Evolutionary conservation across 1,140 invertebrate species (phyloP).

Genomic region (Episyrphus balteatus): DNA sequence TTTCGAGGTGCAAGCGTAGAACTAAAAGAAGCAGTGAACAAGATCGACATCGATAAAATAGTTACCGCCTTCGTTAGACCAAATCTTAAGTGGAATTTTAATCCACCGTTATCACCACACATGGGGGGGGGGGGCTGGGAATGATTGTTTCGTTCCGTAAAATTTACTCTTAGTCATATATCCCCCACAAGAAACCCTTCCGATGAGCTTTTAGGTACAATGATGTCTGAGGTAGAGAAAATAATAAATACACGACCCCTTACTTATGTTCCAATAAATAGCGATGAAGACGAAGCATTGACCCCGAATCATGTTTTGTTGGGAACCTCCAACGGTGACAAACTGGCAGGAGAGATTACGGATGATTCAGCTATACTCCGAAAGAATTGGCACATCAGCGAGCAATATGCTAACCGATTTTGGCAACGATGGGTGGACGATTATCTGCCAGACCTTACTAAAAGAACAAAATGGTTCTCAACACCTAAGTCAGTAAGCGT

Average conservation of each 20-base stretch:
- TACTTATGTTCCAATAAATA: conserved; percentile 12
- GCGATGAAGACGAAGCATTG: conserved; percentile 7
- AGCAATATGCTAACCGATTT: too few relatives aligned
- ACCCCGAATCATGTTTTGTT: conserved; percentile 31
- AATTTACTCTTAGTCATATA: conserved; percentile 6
- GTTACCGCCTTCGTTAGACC: background rate
- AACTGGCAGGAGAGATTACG: background rate
- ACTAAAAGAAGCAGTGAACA: background rate
- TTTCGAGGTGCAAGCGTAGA: background rate
- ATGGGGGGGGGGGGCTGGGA: conserved; percentile 17
- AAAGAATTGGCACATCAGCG: background rate
- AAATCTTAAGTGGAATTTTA: conserved; percentile 3
- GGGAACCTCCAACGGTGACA: conserved; percentile 5
- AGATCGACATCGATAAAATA: background rate
- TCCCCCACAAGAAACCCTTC: background rate
- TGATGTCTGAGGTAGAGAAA: conserved; percentile 7
- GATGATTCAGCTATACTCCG: too few relatives aligned
- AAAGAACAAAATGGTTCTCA: conserved; percentile 1
- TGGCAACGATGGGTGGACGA: too few relatives aligned
- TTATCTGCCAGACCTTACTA: background rate
- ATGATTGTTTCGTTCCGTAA: conserved; percentile 7
- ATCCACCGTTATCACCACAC: conserved; percentile 7
- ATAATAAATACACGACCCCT: conserved; percentile 18
- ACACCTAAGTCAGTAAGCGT: background rate
- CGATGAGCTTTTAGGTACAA: conserved; percentile 3